phyloP scores from a whole-genome alignment of 2,888 invertebrate genomes.

The Panzeria rudis region DNA sequence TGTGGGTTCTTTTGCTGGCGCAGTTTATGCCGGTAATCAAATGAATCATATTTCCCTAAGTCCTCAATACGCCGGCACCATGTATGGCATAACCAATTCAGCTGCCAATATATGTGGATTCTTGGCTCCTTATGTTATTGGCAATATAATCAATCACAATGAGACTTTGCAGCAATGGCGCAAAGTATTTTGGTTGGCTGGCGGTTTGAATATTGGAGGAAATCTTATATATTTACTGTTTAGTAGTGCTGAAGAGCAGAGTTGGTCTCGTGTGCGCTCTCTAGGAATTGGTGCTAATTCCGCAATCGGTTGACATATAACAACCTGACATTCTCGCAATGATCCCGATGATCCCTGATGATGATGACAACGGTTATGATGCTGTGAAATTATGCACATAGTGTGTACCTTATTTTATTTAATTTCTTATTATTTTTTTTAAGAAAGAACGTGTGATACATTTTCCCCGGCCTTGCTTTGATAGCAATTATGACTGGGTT shows the following conservation, averaged over 20 bases:
- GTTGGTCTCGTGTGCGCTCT: slow-evolving; percentile 84
- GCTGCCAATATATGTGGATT: slow-evolving; percentile 93
- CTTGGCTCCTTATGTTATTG: slow-evolving; percentile 91
- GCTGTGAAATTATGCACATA: slow-evolving; percentile 26
- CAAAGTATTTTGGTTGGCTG: slow-evolving; percentile 91
- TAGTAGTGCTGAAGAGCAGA: slow-evolving; percentile 90
- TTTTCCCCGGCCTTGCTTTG: slow-evolving; percentile 46
- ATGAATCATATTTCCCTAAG: slow-evolving; percentile 94
- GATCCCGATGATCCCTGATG: not conserved
- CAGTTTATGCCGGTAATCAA: slow-evolving; percentile 91
- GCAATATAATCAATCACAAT: slow-evolving; percentile 87
- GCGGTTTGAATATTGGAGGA: slow-evolving; percentile 89
- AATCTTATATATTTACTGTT: slow-evolving; percentile 92
- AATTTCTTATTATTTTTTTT: slow-evolving; percentile 18
- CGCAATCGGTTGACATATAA: slow-evolving; percentile 17
- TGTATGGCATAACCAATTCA: slow-evolving; percentile 93
- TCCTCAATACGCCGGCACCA: slow-evolving; percentile 92
- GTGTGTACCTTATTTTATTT: slow-evolving; percentile 68
- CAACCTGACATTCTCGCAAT: not conserved
- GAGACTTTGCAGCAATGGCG: slow-evolving; percentile 82
- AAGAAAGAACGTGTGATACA: slow-evolving; percentile 67
- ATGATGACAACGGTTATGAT: not conserved
- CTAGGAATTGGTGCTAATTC: slow-evolving; percentile 12
- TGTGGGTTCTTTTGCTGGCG: slow-evolving; percentile 90
- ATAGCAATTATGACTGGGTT: slow-evolving; percentile 16